Percentiles rank a stretch among this genome's conserved stretches.
Evolutionary conservation across 2,797 vertebrate species (phyloP).

Genomic region (Lateolabrax maculatus): DNA sequence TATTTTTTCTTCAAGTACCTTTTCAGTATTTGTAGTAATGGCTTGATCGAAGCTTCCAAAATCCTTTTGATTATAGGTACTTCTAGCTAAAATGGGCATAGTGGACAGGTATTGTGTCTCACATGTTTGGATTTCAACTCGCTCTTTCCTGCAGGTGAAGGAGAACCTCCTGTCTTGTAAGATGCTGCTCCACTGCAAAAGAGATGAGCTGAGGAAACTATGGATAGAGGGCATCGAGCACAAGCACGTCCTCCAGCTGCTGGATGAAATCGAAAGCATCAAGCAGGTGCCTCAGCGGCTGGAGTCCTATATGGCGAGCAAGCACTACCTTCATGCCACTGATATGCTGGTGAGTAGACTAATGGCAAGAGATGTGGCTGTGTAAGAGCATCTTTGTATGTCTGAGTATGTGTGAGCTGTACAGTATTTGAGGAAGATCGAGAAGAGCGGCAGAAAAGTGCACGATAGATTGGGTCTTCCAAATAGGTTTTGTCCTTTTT

Average conservation of each 20-base stretch:
- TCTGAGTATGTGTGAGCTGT: not conserved
- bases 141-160: slow-evolving; percentile 88
- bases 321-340: slow-evolving; percentile 95
- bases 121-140: not conserved
- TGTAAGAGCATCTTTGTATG: not conserved
- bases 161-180: slow-evolving; percentile 98
- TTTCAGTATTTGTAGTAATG: not conserved
- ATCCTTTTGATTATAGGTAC: not conserved
- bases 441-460: not conserved
- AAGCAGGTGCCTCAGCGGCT: slow-evolving; percentile 97
- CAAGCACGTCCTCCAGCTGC: slow-evolving; percentile 96
- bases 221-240: slow-evolving; percentile 99
- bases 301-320: slow-evolving; percentile 95
- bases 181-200: slow-evolving; percentile 97
- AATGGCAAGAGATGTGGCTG: not conserved
- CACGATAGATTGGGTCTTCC: not conserved
- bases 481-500: not conserved
- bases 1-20: no score
- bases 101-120: not conserved
- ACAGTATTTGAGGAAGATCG: not conserved
- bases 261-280: slow-evolving; percentile 99
- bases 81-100: not conserved
- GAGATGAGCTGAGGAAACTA: slow-evolving; percentile 96
- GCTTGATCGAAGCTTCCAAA: not conserved
- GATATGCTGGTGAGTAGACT: slow-evolving; percentile 94